phyloP scores from a whole-genome alignment of 2,113 vertebrate species.

The Vimba vimba region DNA sequence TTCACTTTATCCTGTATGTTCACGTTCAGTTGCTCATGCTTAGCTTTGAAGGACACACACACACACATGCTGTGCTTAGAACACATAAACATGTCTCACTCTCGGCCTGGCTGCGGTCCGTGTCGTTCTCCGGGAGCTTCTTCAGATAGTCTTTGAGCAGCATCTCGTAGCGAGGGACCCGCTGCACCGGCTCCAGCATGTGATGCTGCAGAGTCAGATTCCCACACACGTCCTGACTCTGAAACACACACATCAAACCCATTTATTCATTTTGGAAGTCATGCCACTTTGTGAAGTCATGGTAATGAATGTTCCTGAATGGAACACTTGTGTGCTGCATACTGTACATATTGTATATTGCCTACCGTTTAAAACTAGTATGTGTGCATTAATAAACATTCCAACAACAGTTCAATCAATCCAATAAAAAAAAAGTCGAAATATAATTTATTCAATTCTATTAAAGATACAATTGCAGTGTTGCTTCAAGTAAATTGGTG shows the following conservation, averaged over 20 bases:
- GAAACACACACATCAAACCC: neutral
- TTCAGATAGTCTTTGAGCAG: slow-evolving; percentile 87
- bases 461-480: no score
- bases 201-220: slow-evolving; percentile 81
- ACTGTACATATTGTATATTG: no score
- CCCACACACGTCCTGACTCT: slow-evolving; percentile 80
- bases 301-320: no score
- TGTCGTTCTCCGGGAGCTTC: slow-evolving; percentile 77
- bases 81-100: slow-evolving; percentile 71
- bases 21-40: neutral
- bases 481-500: no score
- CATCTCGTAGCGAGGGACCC: slow-evolving; percentile 89
- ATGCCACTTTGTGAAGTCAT: neutral
- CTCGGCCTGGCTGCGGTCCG: slow-evolving; percentile 76
- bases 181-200: slow-evolving; percentile 88
- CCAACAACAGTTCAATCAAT: no score
- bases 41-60: neutral
- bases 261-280: neutral
- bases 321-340: no score
- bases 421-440: no score
- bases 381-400: no score
- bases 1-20: neutral
- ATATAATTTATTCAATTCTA: no score
- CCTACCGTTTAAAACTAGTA: no score
- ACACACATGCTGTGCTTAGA: no score